A percentile compares a stretch with the other conserved stretches of the same genome.
These are phyloP conservation scores for Exocentrus adspersus DNA, from an alignment of 2,888 invertebrate genomes.

Conservation along the genomic window DNA sequence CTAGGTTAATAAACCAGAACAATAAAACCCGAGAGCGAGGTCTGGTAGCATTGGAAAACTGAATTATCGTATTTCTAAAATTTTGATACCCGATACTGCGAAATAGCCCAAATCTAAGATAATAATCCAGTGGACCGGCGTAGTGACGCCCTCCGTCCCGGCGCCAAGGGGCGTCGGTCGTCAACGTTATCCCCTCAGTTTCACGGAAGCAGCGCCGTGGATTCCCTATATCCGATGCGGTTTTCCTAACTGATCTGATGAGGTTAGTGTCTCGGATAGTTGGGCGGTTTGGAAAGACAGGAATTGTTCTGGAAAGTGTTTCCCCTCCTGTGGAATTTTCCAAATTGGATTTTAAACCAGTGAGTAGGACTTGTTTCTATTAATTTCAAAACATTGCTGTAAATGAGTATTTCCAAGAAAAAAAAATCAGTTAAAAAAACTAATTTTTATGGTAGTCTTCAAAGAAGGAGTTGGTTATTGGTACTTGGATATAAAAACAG, in stretches of 20 bases:
- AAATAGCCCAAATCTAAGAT: slow-evolving; percentile 51
- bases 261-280: slow-evolving; percentile 10
- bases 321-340: background rate
- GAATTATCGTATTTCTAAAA: slow-evolving; percentile 19
- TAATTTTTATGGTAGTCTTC: too few species aligned
- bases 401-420: too few species aligned
- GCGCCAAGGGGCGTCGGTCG: slow-evolving; percentile 61
- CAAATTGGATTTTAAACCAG: background rate
- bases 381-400: too few species aligned
- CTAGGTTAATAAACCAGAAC: too few species aligned
- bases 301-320: background rate
- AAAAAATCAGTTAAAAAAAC: too few species aligned
- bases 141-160: slow-evolving; percentile 62
- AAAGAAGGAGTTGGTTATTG: too few species aligned
- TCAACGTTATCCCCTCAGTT: slow-evolving; percentile 42
- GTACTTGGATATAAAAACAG: too few species aligned
- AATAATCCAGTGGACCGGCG: slow-evolving; percentile 62
- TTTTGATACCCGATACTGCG: slow-evolving; percentile 16
- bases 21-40: background rate
- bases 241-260: slow-evolving; percentile 9
- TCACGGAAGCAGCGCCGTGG: slow-evolving; percentile 8
- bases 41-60: background rate
- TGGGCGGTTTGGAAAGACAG: background rate
- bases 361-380: too few species aligned
- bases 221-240: background rate